phyloP scores from a whole-genome alignment of 2,797 vertebrate species.

The Mallotus villosus region DNA sequence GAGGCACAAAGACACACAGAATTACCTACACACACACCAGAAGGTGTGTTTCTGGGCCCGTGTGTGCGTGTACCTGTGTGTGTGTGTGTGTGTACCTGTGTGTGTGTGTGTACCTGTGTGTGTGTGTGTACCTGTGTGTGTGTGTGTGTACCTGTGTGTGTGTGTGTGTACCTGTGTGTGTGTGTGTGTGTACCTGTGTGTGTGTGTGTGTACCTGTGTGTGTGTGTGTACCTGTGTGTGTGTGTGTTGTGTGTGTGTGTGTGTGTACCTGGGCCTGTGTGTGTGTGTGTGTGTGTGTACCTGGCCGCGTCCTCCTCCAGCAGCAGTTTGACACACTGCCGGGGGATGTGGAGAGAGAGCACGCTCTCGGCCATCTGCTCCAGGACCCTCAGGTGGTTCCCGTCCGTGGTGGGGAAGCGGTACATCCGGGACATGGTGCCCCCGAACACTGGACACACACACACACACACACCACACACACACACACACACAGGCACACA shows the following conservation, averaged over 20 bases:
- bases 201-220: too few relatives aligned
- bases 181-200: neutral
- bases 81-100: slow-evolving; percentile 1
- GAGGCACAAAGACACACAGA: neutral
- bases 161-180: neutral
- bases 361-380: slow-evolving; percentile 98
- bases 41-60: neutral
- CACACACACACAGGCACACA: neutral
- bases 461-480: too few relatives aligned
- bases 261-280: neutral
- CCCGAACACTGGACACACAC: slow-evolving; percentile 83
- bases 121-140: slow-evolving; percentile 71
- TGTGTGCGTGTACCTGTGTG: neutral
- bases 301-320: slow-evolving; percentile 93
- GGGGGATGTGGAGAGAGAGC: slow-evolving; percentile 89
- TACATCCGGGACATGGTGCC: slow-evolving; percentile 98
- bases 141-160: slow-evolving; percentile 74
- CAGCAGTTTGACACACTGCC: slow-evolving; percentile 93
- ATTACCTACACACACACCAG: neutral
- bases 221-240: neutral
- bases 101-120: neutral
- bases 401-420: slow-evolving; percentile 92
- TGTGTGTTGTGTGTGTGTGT: too few relatives aligned
- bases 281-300: slow-evolving; percentile 59
- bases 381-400: slow-evolving; percentile 91